A percentile compares a stretch with the other conserved stretches of the same genome.
These are phyloP conservation scores for Acanthococcus lagerstroemiae DNA, from an alignment of 2,888 invertebrate genomes.

Conservation along the genomic window DNA sequence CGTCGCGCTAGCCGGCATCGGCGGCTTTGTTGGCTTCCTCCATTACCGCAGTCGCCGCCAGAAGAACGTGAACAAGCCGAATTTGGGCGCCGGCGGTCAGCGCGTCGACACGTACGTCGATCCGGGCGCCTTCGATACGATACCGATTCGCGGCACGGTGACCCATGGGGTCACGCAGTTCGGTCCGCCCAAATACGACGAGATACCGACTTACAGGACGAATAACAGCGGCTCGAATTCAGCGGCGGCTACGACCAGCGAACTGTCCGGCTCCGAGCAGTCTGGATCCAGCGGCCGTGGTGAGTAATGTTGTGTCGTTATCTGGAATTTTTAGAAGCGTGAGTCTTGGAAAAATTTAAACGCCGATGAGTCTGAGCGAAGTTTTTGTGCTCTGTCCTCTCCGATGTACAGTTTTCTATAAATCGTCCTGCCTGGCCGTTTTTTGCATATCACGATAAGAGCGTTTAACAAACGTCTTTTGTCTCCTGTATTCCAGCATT, in stretches of 20 bases:
- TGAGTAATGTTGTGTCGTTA: no score
- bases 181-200: slow-evolving; percentile 83
- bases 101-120: slow-evolving; percentile 73
- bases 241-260: slow-evolving; percentile 73
- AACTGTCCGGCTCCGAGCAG: slow-evolving; percentile 86
- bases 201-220: slow-evolving; percentile 67
- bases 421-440: no score
- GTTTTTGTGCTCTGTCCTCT: background rate
- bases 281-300: slow-evolving; percentile 84
- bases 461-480: no score
- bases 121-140: slow-evolving; percentile 79
- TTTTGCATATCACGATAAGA: no score
- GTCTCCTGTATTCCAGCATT: no score
- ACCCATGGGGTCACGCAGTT: slow-evolving; percentile 55
- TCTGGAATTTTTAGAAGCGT: background rate
- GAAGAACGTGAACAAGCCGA: slow-evolving; percentile 68
- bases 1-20: slow-evolving; percentile 69
- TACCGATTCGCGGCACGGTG: slow-evolving; percentile 59
- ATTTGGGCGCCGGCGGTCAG: slow-evolving; percentile 55
- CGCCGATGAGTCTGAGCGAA: background rate
- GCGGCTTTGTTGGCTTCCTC: slow-evolving; percentile 72
- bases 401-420: no score
- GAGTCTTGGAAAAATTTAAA: background rate
- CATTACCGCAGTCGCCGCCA: slow-evolving; percentile 73
- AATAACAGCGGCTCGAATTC: slow-evolving; percentile 69